These are phyloP conservation scores for Zaprionus ghesquierei DNA, from an alignment of 1,140 invertebrate species.

Conservation along the genomic window DNA sequence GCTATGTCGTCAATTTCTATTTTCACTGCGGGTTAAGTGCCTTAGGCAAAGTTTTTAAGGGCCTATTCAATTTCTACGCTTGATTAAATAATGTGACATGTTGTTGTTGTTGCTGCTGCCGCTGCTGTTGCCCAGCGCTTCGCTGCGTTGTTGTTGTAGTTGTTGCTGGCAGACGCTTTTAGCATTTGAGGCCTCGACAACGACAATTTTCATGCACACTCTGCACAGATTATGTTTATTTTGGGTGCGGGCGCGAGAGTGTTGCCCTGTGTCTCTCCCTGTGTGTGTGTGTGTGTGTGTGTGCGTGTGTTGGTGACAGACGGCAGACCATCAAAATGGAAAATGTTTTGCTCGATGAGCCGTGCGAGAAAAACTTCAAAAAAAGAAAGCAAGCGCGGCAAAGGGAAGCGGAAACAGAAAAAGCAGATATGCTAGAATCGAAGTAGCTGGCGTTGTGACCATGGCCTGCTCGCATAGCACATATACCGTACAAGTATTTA, in stretches of 20 bases:
- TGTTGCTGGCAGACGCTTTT: conserved; percentile 64
- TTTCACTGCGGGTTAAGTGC: conserved; percentile 77
- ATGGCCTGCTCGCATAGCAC: conserved; percentile 24
- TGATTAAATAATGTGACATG: conserved; percentile 80
- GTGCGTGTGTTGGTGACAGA: conserved; percentile 38
- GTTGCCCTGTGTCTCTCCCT: neutral
- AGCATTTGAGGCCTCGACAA: conserved; percentile 57
- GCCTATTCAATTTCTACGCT: conserved; percentile 80
- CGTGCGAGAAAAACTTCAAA: conserved; percentile 66
- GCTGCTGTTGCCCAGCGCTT: neutral
- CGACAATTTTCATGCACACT: conserved; percentile 61
- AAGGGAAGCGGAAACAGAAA: conserved; percentile 6
- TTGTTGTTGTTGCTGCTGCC: conserved; percentile 46
- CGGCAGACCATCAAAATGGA: conserved; percentile 51
- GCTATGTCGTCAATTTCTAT: conserved; percentile 75
- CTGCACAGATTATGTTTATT: conserved; percentile 76
- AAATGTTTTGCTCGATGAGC: conserved; percentile 70
- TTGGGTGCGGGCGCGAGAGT: conserved; percentile 47
- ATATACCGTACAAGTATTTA: no score
- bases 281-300: conserved; percentile 30
- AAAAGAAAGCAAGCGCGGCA: conserved; percentile 31
- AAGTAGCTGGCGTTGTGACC: conserved; percentile 30
- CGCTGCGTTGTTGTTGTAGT: conserved; percentile 47
- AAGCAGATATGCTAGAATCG: conserved; percentile 10
- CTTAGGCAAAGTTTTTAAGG: conserved; percentile 78